Evolutionary conservation across 1,140 invertebrate genomes (phyloP).

Genomic region (Leptopilina boulardi): DNA sequence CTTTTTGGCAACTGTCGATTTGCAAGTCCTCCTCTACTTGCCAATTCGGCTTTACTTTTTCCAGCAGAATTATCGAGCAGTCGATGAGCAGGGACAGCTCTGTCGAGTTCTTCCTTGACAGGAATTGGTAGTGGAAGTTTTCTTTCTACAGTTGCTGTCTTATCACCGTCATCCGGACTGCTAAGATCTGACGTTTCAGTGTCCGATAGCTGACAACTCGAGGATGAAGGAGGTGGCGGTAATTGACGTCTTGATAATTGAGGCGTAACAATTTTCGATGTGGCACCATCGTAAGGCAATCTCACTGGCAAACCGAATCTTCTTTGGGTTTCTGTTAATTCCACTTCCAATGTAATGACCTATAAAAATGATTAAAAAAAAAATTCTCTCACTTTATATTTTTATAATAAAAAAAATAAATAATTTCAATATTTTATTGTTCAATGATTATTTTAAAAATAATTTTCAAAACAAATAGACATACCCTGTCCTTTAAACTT

Average conservation of each 20-base stretch:
- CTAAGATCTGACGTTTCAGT: conserved; percentile 83
- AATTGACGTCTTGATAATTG: conserved; percentile 83
- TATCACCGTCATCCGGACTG: conserved; percentile 84
- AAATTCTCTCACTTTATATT: too few relatives aligned
- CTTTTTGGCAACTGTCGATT: conserved; percentile 74
- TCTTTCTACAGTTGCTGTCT: conserved; percentile 85
- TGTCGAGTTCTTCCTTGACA: conserved; percentile 88
- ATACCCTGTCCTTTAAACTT: conserved; percentile 87
- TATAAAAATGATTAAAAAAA: too few relatives aligned
- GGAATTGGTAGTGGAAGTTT: conserved; percentile 78
- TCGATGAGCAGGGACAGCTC: conserved; percentile 88
- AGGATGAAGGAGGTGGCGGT: conserved; percentile 79
- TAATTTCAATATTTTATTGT: too few relatives aligned
- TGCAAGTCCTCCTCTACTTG: conserved; percentile 81
- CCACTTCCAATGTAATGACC: conserved; percentile 83
- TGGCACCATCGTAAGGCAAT: conserved; percentile 87
- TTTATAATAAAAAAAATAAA: too few relatives aligned
- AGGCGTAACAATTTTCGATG: conserved; percentile 83
- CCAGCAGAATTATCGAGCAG: conserved; percentile 91
- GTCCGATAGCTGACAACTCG: conserved; percentile 82
- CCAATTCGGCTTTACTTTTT: conserved; percentile 92
- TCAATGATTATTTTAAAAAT: conserved; percentile 14
- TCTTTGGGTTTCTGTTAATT: conserved; percentile 88
- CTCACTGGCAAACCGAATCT: conserved; percentile 90
- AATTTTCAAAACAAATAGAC: conserved; percentile 33